phyloP scores from a whole-genome alignment of 2,113 vertebrate species.

The Machaerirhynchus nigripectus region DNA sequence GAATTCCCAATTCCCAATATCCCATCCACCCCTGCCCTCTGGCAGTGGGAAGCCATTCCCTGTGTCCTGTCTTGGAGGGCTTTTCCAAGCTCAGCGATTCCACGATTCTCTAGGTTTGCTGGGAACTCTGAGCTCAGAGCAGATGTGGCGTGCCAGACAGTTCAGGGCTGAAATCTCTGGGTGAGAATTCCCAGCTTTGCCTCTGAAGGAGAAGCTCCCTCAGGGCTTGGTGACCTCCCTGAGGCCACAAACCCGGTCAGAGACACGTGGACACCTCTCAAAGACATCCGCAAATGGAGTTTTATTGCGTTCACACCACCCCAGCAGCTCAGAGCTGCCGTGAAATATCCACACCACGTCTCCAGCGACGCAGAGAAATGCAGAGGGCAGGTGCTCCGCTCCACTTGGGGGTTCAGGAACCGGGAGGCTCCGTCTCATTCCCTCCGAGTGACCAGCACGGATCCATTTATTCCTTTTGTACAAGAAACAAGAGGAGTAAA shows the following conservation, averaged over 20 bases:
- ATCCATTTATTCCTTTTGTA: neutral
- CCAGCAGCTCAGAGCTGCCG: neutral
- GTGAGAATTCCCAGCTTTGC: neutral
- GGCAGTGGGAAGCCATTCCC: neutral
- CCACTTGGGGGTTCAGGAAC: accelerated
- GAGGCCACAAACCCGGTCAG: neutral
- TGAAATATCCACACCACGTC: neutral
- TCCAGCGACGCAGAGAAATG: accelerated
- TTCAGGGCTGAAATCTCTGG: neutral
- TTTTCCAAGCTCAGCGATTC: neutral
- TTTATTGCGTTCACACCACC: accelerated
- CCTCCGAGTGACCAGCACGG: neutral
- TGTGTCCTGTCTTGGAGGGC: neutral
- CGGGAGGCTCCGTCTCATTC: neutral
- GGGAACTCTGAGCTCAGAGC: neutral
- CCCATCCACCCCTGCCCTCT: neutral
- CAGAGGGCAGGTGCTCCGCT: neutral
- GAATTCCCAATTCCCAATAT: neutral
- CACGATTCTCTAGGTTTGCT: accelerated
- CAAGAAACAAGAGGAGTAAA: neutral
- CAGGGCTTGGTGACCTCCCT: neutral
- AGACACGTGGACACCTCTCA: neutral
- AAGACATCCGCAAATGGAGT: accelerated
- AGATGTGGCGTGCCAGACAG: accelerated
- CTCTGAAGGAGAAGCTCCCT: neutral